Conservation (phyloP, 1,140 invertebrate species). For the Panonychus citri region DNA sequence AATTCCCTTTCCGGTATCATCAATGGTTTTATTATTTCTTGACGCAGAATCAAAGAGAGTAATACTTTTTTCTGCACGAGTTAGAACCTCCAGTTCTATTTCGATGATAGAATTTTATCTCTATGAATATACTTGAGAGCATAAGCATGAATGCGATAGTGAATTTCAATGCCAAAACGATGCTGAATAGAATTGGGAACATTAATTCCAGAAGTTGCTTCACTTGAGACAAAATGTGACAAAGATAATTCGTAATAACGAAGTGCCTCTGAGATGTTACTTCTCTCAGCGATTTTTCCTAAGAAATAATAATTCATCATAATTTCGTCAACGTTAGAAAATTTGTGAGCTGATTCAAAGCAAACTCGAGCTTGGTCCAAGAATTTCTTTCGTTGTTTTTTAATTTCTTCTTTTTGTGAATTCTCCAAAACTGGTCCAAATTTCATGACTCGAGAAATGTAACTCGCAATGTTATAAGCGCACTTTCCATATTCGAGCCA, state of each 20-base stretch:
- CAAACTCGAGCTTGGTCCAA: conserved; percentile 49
- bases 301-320: conserved; percentile 82
- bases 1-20: conserved; percentile 14
- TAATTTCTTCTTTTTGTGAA: conserved; percentile 29
- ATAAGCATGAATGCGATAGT: conserved; percentile 43
- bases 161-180: conserved; percentile 56
- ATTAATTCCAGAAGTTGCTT: conserved; percentile 62
- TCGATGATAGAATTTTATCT: neutral
- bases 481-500: conserved; percentile 73
- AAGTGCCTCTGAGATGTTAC: conserved; percentile 27
- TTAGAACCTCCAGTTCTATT: neutral
- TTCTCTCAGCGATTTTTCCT: conserved; percentile 69
- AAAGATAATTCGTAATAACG: conserved; percentile 7
- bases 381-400: conserved; percentile 42
- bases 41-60: neutral
- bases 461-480: conserved; percentile 61
- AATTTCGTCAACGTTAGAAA: conserved; percentile 34
- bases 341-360: conserved; percentile 43
- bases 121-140: conserved; percentile 56
- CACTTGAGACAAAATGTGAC: conserved; percentile 46
- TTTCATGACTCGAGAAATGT: conserved; percentile 42
- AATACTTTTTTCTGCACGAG: too few relatives aligned
- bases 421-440: conserved; percentile 35
- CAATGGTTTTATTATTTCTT: conserved; percentile 7
- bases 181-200: conserved; percentile 53